Conservation (phyloP, 1,140 invertebrate species). For the Probaryconus sp. region DNA sequence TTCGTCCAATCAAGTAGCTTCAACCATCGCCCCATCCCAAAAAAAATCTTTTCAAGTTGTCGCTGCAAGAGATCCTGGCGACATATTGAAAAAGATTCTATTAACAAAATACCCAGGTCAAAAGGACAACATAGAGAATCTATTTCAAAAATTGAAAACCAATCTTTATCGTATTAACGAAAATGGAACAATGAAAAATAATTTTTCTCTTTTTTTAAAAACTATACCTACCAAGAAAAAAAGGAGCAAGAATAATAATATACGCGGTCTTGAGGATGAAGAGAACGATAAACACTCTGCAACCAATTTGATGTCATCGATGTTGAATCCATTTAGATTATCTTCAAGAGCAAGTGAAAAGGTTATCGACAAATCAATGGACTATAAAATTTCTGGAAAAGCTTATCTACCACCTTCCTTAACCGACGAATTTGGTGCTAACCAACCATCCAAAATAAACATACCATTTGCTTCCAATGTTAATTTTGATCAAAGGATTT, state of each 20-base stretch:
- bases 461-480: constrained; percentile 54
- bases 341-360: constrained; percentile 2
- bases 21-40: background rate
- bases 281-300: background rate
- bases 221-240: constrained; percentile 1
- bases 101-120: constrained; percentile 37
- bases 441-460: constrained; percentile 35
- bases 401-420: background rate
- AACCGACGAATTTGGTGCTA: background rate
- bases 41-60: constrained; percentile 21
- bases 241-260: constrained; percentile 14
- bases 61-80: constrained; percentile 25
- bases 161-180: background rate
- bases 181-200: background rate
- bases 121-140: constrained; percentile 33
- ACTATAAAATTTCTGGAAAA: constrained; percentile 12
- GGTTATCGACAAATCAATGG: background rate
- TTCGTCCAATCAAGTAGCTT: constrained; percentile 20
- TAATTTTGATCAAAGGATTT: constrained; percentile 48
- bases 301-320: background rate
- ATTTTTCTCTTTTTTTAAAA: background rate
- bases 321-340: too few species aligned
- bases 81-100: constrained; percentile 27
- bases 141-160: constrained; percentile 23
- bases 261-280: background rate